Conservation (phyloP, 2,113 vertebrate genomes). For the Cyanoderma ruficeps region DNA sequence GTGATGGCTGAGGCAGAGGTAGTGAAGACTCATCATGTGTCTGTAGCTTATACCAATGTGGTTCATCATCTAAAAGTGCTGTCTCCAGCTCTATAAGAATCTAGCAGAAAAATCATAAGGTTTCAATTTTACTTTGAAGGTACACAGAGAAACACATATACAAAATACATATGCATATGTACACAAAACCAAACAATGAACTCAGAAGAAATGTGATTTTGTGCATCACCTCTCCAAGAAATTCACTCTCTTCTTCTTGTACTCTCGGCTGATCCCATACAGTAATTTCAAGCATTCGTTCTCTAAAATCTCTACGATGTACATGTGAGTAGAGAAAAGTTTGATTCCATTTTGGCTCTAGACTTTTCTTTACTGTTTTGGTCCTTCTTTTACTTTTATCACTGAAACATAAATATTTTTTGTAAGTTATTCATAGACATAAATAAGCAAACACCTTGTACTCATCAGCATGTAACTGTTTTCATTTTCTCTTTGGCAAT, state of each 20-base stretch:
- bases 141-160: neutral
- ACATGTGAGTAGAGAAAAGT: conserved; percentile 97
- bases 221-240: conserved; percentile 92
- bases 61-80: conserved; percentile 92
- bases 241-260: conserved; percentile 97
- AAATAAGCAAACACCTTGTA: conserved; percentile 25
- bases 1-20: conserved; percentile 97
- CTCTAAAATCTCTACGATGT: conserved; percentile 96
- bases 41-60: conserved; percentile 98
- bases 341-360: conserved; percentile 98
- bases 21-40: conserved; percentile 95
- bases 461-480: neutral
- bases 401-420: conserved; percentile 73
- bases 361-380: conserved; percentile 96
- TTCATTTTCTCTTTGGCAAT: neutral
- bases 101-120: conserved; percentile 69
- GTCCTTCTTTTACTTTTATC: conserved; percentile 98
- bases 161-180: neutral
- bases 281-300: conserved; percentile 97
- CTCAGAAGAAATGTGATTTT: neutral
- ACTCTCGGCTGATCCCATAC: conserved; percentile 97
- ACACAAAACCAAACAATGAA: neutral
- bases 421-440: conserved; percentile 11
- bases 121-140: conserved; percentile 11
- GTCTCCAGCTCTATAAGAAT: conserved; percentile 97